Evolutionary conservation across 2,888 invertebrate genomes (phyloP), one percentile per base, ranked within the genome.

Genomic region (Autographa pulchrina): DNA sequence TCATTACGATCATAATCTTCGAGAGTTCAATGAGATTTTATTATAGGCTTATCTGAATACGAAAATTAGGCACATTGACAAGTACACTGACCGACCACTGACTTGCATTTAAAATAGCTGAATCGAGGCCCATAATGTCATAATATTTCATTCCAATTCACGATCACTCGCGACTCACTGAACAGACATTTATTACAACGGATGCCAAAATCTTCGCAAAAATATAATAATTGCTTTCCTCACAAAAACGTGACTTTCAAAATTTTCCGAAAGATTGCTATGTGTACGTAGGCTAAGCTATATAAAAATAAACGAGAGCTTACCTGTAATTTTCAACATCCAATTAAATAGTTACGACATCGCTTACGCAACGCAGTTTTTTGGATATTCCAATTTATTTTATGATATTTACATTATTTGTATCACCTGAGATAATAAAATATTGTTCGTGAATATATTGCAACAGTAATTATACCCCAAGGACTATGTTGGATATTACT

Each of bases 231-330:
- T 63, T 75, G 43, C 20, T 38, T 70, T 66, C 61, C 56, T 64
- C 64, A 74, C 72, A 66, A 65, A 71, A 67, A 77, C 82, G 80
- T 82, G 82, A 77, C 82, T 80, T 77, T 71, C 56, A 32, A 35
- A 56, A 61, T 58, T 72, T 82, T 68, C 60, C 48, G 20, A 52
- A 63, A 18, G 52, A 66, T 41, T 14, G 41, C 63, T 41, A 65
- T 52, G 65, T 62, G 54, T 31, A 43, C 32, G 9, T 54, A 18
- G 20, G 18, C 48, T 56, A 7, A 65, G n/a, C 25, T n/a, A 16
- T 56, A 56, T 25, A 18, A 62, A 68, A 54, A 66, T 54, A 52
- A 60, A 65, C 16, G n/a, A n/a, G 14, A 18, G 56, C 68, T 75
- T 56, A 59, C 43, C n/a, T 18, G 31, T 72, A 43, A 56, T 58